Conservation (phyloP, 2,888 invertebrate genomes). For the Drosophila kokeensis region DNA sequence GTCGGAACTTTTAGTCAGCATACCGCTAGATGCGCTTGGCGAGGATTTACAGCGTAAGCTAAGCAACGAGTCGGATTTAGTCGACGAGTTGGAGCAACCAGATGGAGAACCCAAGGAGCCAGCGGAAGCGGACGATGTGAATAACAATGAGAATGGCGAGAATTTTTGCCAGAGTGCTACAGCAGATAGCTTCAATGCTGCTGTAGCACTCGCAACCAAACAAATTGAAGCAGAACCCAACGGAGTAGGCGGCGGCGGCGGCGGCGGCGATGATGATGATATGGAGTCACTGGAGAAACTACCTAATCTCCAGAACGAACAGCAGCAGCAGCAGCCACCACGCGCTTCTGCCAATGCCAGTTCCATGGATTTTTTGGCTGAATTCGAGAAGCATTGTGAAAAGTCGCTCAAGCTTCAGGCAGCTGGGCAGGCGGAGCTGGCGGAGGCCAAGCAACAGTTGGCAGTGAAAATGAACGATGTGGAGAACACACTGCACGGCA, state of each 20-base stretch:
- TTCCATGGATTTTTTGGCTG: slow-evolving; percentile 79
- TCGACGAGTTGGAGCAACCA: background rate
- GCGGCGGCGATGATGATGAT: slow-evolving; percentile 20
- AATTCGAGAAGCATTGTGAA: slow-evolving; percentile 76
- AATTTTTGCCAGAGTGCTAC: slow-evolving; percentile 79
- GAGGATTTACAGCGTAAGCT: slow-evolving; percentile 63
- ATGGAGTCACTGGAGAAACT: slow-evolving; percentile 25
- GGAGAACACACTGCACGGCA: slow-evolving; percentile 80
- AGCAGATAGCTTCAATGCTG: slow-evolving; percentile 78
- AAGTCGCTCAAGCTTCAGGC: slow-evolving; percentile 52
- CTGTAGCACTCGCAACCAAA: slow-evolving; percentile 65
- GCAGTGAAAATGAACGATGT: slow-evolving; percentile 79
- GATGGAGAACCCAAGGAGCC: slow-evolving; percentile 29
- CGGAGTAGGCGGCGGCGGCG: background rate
- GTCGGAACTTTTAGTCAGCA: slow-evolving; percentile 60
- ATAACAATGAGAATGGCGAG: slow-evolving; percentile 67
- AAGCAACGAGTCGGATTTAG: background rate
- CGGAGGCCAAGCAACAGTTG: slow-evolving; percentile 62
- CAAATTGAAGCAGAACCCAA: slow-evolving; percentile 62
- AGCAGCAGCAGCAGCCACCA: slow-evolving; percentile 2
- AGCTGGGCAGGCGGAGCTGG: slow-evolving; percentile 22
- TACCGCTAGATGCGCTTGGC: slow-evolving; percentile 60
- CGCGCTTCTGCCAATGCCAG: slow-evolving; percentile 23
- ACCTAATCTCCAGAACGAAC: slow-evolving; percentile 6
- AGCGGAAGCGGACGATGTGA: slow-evolving; percentile 60